Conservation (phyloP, 2,888 invertebrate genomes). For the Vesta saturnalis region DNA sequence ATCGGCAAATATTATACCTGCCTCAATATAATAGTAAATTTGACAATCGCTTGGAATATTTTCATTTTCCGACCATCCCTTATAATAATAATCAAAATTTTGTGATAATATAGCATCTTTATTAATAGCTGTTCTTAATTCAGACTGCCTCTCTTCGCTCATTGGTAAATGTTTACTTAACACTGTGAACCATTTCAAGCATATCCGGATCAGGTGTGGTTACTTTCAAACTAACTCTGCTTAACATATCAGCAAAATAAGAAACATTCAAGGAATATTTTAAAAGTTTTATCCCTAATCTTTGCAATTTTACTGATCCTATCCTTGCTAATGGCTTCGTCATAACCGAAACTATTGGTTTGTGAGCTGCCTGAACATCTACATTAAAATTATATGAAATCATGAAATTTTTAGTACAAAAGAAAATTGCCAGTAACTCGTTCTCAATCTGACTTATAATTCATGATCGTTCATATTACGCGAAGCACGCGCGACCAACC, state of each 20-base stretch:
- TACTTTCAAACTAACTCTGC: neutral
- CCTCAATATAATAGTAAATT: neutral
- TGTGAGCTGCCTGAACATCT: neutral
- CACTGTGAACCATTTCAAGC: neutral
- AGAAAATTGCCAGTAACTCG: neutral
- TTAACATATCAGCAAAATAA: neutral
- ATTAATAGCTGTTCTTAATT: neutral
- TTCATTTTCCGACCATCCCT: neutral
- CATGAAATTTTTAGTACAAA: neutral
- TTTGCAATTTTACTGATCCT: neutral
- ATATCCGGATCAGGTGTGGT: neutral
- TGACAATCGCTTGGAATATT: neutral
- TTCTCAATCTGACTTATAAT: neutral
- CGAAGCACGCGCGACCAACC: neutral
- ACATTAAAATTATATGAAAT: neutral
- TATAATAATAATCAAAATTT: neutral
- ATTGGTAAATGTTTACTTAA: neutral
- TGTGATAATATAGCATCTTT: neutral
- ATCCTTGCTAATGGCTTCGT: neutral
- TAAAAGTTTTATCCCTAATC: neutral
- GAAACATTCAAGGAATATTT: neutral
- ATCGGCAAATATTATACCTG: neutral
- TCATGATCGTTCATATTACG: neutral
- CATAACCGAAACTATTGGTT: conserved; percentile 1
- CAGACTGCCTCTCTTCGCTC: neutral